These are phyloP conservation scores for Tortrix viridana DNA, from an alignment of 2,888 invertebrate species.

Conservation along the genomic window DNA sequence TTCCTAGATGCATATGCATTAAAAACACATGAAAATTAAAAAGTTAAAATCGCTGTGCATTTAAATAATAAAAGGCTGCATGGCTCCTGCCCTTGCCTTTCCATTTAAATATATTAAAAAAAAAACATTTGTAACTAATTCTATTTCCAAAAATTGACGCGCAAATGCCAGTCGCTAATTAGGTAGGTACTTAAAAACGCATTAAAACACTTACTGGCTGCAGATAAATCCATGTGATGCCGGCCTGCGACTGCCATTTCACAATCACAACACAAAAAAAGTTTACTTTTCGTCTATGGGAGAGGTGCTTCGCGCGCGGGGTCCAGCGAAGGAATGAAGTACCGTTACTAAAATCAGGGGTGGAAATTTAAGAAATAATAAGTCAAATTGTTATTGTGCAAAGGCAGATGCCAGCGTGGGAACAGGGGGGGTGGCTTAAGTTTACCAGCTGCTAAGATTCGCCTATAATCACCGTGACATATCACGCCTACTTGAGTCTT, in stretches of 20 bases:
- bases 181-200: background rate
- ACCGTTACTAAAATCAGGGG: conserved; percentile 31
- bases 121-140: too few species aligned
- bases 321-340: conserved; percentile 26
- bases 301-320: conserved; percentile 19
- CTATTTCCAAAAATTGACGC: background rate
- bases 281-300: background rate
- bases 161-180: background rate
- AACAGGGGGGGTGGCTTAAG: conserved; percentile 29
- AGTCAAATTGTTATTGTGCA: conserved; percentile 15
- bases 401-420: conserved; percentile 17
- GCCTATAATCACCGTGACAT: conserved; percentile 5
- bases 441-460: conserved; percentile 22
- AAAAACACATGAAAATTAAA: too few species aligned
- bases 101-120: too few species aligned
- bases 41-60: too few species aligned
- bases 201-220: conserved; percentile 16
- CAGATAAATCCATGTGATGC: conserved; percentile 23
- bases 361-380: conserved; percentile 32
- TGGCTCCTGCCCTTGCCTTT: too few species aligned
- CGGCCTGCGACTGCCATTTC: conserved; percentile 16
- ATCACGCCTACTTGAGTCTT: conserved; percentile 13
- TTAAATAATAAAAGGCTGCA: too few species aligned
- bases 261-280: conserved; percentile 28
- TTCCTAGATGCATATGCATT: too few species aligned